Base-by-base conservation (phyloP, 2,113 vertebrate species). In the Leiothrix lutea region DNA sequence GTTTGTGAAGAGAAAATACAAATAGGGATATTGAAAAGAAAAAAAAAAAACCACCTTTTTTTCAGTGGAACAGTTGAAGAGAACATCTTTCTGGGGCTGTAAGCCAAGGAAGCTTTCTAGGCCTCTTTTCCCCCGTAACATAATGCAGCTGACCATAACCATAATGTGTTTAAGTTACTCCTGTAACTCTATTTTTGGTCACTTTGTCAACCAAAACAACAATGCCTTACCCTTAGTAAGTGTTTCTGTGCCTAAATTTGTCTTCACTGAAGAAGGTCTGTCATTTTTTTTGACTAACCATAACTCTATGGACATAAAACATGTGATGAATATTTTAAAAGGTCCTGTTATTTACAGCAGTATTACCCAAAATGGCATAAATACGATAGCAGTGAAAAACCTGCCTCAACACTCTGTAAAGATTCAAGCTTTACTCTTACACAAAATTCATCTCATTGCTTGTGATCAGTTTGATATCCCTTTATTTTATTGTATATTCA, bases 31-130 rank as follows among this genome's bases (percentile, higher is more conserved):
- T 12, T 51, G 11, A 72, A 80, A 83, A 54, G 6, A 44, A 85
- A 73, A 79, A 35, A 11, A 77, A 2, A 0, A 1, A 40, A 40
- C 1, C 0, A 23, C 13, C 22, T 25, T 11, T 33, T 5, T 51
- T 83, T 51, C 44, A 61, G 4, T 50, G 22, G 21, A 48, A 78
- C 3, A 50, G 18, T n/a, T 60, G 50, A 66, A 79, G 14, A 81
- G 9, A 88, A 61, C 3, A 31, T 28, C 73, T 61, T 65, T 60
- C 5, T 69, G n/a, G 21, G 15, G 5, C 31, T 80, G 31, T 61
- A 91, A 61, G 38, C 38, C 54, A 80, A 70, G 82, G 50, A 60
- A 82, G 21, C 26, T 72, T 69, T 60, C 38, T 35, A 66, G 50
- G 21, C 22, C 81, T 70, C 56, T 67, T n/a, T 69, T 33, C 31